Evolutionary conservation across 2,113 vertebrate genomes (phyloP).

Genomic region (Petroica traversi): DNA sequence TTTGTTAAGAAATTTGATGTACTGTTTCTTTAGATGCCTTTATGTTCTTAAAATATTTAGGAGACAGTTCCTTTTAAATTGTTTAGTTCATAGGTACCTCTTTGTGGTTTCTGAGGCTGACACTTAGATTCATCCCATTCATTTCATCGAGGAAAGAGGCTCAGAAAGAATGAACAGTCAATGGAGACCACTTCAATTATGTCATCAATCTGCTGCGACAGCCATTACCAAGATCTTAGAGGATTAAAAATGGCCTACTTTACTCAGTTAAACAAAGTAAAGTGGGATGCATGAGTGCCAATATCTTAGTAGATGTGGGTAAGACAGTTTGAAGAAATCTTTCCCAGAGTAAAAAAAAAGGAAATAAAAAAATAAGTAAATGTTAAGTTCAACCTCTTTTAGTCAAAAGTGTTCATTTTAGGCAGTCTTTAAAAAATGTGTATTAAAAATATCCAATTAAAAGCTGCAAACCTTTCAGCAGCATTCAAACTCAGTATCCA

Average conservation of each 20-base stretch:
- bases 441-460: background rate
- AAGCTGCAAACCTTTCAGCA: background rate
- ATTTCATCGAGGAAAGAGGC: fast-evolving
- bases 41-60: background rate
- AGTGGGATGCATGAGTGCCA: background rate
- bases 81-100: background rate
- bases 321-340: background rate
- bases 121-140: background rate
- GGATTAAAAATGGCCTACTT: background rate
- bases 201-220: background rate
- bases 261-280: background rate
- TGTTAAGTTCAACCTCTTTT: background rate
- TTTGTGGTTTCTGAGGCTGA: background rate
- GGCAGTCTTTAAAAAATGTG: background rate
- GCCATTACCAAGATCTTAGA: background rate
- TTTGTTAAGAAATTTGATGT: background rate
- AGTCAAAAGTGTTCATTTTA: background rate
- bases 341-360: background rate
- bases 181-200: background rate
- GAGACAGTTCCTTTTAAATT: background rate
- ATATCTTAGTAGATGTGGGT: background rate
- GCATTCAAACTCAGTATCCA: background rate
- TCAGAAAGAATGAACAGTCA: background rate
- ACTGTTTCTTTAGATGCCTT: background rate
- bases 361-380: background rate